Percentiles rank a stretch among this genome's conserved stretches.
These are phyloP conservation scores for Eupithecia subfuscata DNA, from an alignment of 2,888 invertebrate genomes.

Conservation along the genomic window DNA sequence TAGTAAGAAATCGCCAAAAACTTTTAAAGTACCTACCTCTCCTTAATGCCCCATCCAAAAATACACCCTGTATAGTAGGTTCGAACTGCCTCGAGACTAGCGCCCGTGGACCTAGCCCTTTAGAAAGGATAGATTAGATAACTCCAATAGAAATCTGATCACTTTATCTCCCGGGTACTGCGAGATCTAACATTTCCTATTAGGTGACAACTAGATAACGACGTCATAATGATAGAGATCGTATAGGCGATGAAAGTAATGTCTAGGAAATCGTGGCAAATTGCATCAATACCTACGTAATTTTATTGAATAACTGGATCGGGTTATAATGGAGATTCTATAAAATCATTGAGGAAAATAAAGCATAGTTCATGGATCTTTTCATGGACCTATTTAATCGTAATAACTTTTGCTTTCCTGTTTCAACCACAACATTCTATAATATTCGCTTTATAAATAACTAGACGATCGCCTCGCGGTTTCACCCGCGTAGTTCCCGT, in stretches of 20 bases:
- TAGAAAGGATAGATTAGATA: no score
- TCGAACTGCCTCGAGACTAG: no score
- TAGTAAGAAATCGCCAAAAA: no score
- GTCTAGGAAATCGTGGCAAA: constrained; percentile 30
- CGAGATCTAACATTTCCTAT: constrained; percentile 40
- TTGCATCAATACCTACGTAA: constrained; percentile 20
- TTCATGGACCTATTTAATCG: no score
- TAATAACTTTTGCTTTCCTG: not conserved
- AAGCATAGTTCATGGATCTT: no score
- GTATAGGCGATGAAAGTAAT: constrained; percentile 21
- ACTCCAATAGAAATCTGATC: constrained; percentile 1
- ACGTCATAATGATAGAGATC: constrained; percentile 40
- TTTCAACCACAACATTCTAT: not conserved
- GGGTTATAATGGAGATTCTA: not conserved
- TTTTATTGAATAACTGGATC: constrained; percentile 11
- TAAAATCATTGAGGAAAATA: not conserved
- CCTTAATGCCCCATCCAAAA: no score
- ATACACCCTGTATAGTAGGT: no score
- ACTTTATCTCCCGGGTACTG: not conserved
- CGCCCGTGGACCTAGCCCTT: not conserved
- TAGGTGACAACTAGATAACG: constrained; percentile 39
- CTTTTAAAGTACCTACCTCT: no score
- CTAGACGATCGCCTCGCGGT: no score
- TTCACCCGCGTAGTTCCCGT: no score
- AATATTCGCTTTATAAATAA: not conserved